Evolutionary conservation across 2,888 invertebrate genomes (phyloP).

Genomic region (Lithodes maja): DNA sequence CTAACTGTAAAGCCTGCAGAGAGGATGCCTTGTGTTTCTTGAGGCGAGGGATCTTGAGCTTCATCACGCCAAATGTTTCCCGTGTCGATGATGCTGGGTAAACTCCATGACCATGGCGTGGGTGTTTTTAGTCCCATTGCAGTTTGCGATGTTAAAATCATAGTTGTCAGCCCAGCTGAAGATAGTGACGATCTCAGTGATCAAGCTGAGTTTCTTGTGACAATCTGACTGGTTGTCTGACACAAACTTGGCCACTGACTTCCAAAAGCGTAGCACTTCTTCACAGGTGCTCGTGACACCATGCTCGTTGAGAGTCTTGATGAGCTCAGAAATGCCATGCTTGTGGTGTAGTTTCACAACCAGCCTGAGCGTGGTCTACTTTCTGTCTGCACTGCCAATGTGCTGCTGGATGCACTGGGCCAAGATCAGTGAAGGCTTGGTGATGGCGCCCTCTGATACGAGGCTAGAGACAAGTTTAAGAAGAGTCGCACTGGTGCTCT

Average conservation of each 20-base stretch:
- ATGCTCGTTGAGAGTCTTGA: conserved; percentile 19
- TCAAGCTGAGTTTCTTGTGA: conserved; percentile 3
- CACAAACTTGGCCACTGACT: neutral
- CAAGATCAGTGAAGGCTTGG: neutral
- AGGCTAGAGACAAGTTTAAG: too few species aligned
- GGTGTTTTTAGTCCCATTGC: too few species aligned
- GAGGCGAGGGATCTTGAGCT: too few species aligned
- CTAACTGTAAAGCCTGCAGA: too few species aligned
- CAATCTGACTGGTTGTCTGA: conserved; percentile 2
- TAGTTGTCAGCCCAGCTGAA: neutral
- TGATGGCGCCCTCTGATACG: neutral
- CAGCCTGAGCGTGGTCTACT: too few species aligned
- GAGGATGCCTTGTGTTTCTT: too few species aligned
- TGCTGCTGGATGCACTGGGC: neutral
- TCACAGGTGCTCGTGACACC: neutral
- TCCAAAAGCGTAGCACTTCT: conserved; percentile 1
- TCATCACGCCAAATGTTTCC: too few species aligned
- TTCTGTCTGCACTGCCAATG: too few species aligned
- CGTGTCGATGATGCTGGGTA: too few species aligned
- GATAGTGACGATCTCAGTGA: neutral
- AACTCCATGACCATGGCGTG: too few species aligned
- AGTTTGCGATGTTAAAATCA: too few species aligned
- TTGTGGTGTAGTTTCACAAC: conserved; percentile 5
- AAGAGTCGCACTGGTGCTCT: neutral
- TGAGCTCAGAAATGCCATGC: conserved; percentile 32